Base-by-base conservation (phyloP, 2,113 vertebrate species). In the Oryctolagus cuniculus region DNA sequence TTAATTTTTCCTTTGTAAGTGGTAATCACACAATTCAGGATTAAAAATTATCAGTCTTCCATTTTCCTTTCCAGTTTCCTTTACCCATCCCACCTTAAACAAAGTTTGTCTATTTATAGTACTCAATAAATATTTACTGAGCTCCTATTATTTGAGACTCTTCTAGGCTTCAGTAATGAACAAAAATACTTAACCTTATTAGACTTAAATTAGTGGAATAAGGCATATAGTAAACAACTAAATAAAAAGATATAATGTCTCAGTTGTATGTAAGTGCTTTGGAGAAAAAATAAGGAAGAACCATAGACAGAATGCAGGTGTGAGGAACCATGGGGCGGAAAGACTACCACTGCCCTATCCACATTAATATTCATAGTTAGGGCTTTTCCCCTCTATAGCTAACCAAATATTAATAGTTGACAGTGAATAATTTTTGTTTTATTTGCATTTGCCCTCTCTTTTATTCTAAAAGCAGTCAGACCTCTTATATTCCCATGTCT, bases 51-150 rank as follows among this genome's bases (percentile, higher is more conserved):
- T 9, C 15, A 89, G 61, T 22, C 38, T 89, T 95, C 87, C 22
- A 86, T 90, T 86, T 84, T 91, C 44, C 83, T 91, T 7, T 83
- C 51, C 13, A 82, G 0, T 80, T 90, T 95, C 34, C 27, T 82
- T 90, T 80, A 80, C 15, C 38, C 12, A 66, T 79, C 6, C 34
- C 70, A 95, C 36, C 21, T 66, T 53, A n/a, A 85, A 92, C 19
- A 81, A 74, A 77, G 88, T 51, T 58, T 66, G 0, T 34, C 64
- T 73, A 24, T 91, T 88, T 95, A 51, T 51, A 69, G 4, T 79
- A 64, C 29, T 74, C 16, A 93, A 3, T 74, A 44, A 90, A 66
- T 91, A 93, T 87, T 94, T 83, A 91, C 24, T 89, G 58, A 93
- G 34, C 34, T 81, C 19, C 64, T 77, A 31, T 85, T 85, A 38